Percentiles rank a stretch among this genome's conserved stretches.
Evolutionary conservation across 2,797 vertebrate species (phyloP).

Genomic region (Phrynocephalus vlangalii): DNA sequence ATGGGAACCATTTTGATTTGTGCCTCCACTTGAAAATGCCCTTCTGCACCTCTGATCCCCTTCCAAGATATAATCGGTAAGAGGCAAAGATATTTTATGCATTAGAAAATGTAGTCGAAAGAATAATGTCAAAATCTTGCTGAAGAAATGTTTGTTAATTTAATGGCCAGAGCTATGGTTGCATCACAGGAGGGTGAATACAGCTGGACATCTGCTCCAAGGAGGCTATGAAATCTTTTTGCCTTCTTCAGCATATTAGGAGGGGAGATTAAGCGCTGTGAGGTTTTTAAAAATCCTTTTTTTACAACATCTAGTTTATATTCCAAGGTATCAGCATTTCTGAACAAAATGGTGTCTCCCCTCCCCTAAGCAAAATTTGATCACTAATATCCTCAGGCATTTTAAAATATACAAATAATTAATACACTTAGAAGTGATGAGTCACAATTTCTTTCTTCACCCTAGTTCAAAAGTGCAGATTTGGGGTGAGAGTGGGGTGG

Average conservation of each 20-base stretch:
- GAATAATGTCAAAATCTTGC: neutral
- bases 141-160: neutral
- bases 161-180: neutral
- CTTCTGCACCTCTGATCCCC: neutral
- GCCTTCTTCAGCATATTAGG: conserved; percentile 49
- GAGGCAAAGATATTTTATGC: too few relatives aligned
- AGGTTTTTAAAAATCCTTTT: conserved; percentile 27
- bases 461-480: conserved; percentile 25
- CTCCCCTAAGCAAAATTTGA: conserved; percentile 44
- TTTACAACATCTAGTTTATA: conserved; percentile 49
- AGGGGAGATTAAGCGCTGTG: conserved; percentile 55
- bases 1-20: neutral
- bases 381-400: conserved; percentile 21
- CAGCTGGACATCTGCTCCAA: conserved; percentile 10
- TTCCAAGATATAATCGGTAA: neutral
- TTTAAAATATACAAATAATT: conserved; percentile 56
- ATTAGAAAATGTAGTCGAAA: neutral
- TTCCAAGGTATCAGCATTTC: conserved; percentile 53
- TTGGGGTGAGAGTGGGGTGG: neutral
- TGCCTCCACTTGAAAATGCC: neutral
- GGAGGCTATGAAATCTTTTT: neutral
- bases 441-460: conserved; percentile 45
- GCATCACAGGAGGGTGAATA: neutral
- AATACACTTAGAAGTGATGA: conserved; percentile 59
- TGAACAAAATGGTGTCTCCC: conserved; percentile 49